These are phyloP conservation scores for Rhabdophis nuchalis DNA, from an alignment of 2,797 vertebrate genomes.

Conservation along the genomic window DNA sequence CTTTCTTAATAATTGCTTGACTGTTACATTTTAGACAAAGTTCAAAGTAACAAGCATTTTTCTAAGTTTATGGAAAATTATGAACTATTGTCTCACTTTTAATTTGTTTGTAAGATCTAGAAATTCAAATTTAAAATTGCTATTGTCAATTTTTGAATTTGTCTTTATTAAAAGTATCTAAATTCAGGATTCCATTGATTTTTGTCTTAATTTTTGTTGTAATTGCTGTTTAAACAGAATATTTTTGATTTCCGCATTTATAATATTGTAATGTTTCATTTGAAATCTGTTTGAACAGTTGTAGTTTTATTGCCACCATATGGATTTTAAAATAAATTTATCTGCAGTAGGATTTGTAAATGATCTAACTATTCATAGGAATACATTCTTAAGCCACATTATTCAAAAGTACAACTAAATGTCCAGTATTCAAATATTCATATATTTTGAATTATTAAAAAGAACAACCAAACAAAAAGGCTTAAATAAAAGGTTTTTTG, in stretches of 20 bases:
- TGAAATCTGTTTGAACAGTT: not conserved
- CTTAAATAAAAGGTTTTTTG: not conserved
- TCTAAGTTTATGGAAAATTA: not conserved
- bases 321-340: not conserved
- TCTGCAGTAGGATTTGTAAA: not conserved
- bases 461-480: not conserved
- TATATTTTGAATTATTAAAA: not conserved
- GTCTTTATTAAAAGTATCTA: not conserved
- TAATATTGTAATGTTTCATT: not conserved
- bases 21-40: not conserved
- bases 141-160: not conserved
- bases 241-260: not conserved
- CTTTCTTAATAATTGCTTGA: not conserved
- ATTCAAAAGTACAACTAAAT: not conserved
- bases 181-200: not conserved
- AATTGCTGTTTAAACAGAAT: not conserved
- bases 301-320: not conserved
- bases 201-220: not conserved
- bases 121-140: not conserved
- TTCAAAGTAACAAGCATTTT: not conserved
- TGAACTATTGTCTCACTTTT: not conserved
- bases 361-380: not conserved
- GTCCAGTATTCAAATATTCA: not conserved
- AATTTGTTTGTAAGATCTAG: not conserved
- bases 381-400: not conserved